Evolutionary conservation across 2,113 vertebrate species (phyloP).

Genomic region (Saccopteryx bilineata): DNA sequence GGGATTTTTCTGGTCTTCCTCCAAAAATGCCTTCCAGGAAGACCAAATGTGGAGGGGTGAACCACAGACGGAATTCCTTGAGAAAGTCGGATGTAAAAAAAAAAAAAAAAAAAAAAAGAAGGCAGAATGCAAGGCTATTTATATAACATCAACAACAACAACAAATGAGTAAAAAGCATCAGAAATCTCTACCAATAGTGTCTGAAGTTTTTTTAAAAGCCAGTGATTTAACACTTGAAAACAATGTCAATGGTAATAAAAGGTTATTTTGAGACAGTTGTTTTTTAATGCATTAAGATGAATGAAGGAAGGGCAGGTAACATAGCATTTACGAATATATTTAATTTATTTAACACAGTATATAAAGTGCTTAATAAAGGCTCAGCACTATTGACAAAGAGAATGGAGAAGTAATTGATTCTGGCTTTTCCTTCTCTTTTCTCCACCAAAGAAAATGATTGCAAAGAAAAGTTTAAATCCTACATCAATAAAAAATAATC

Average conservation of each 20-base stretch:
- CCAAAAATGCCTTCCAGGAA: slow-evolving; percentile 5
- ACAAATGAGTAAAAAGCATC: background rate
- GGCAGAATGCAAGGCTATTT: background rate
- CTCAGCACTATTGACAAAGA: background rate
- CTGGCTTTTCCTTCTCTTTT: background rate
- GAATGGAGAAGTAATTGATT: background rate
- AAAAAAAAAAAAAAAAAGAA: background rate
- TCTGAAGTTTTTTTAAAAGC: background rate
- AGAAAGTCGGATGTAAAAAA: background rate
- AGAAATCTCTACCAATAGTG: background rate
- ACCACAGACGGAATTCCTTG: background rate
- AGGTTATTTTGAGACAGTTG: background rate
- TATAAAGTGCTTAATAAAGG: background rate
- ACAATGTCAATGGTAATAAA: background rate
- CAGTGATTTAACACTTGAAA: background rate
- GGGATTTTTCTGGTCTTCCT: background rate
- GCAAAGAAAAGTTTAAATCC: background rate
- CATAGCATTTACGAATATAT: background rate
- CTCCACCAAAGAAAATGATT: background rate
- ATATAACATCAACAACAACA: background rate
- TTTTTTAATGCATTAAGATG: background rate
- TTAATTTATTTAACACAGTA: background rate
- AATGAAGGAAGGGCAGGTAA: background rate
- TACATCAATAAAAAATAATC: background rate
- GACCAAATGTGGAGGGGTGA: slow-evolving; percentile 23